Evolutionary conservation across 2,888 invertebrate species (phyloP), one percentile per base, ranked within the genome.

Genomic region (Caenorhabditis panamensis): DNA sequence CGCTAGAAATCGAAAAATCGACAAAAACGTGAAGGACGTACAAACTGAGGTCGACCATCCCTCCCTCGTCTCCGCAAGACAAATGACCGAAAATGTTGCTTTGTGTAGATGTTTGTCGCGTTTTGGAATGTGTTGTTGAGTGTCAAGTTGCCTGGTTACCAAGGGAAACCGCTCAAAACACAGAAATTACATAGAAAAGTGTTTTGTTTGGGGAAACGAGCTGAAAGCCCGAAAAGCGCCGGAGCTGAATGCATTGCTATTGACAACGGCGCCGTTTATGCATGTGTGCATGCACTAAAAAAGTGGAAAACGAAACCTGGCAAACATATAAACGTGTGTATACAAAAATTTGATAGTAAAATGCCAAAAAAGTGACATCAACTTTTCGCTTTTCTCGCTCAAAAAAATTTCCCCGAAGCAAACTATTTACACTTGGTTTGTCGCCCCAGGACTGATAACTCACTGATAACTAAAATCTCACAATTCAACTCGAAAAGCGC

Each of bases 11-110:
- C 49, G 20, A 8, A 20, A 53, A 53, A 53, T 24, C 51, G 51
- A 53, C n/a, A n/a, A 54, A n/a, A 28, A n/a, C 28, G 13, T 61
- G 63, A 56, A 63, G 63, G 72, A n/a, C n/a, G n/a, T n/a, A 72
- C 72, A 36, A 37, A 61, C 22, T 26, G 71, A 47, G 69, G 69
- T 71, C 62, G 13, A 20, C 0, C 20, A 11, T 31, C 9, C 9
- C 31, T 4, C 4, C 31, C 31, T 31, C 31, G n/a, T n/a, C n/a
- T n/a, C 37, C 8, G 44, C n/a, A 8, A 53, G 54, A 66, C 16
- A 54, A 51, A n/a, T 61, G 51, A 18, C 61, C 31, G 31, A 31
- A n/a, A n/a, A n/a, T n/a, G n/a, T n/a, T n/a, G n/a, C n/a, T n/a
- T n/a, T n/a, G n/a, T n/a, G n/a, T n/a, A n/a, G n/a, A n/a, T n/a